Evolutionary conservation across 1,140 invertebrate genomes (phyloP).

Genomic region (Dreissena rostriformis): DNA sequence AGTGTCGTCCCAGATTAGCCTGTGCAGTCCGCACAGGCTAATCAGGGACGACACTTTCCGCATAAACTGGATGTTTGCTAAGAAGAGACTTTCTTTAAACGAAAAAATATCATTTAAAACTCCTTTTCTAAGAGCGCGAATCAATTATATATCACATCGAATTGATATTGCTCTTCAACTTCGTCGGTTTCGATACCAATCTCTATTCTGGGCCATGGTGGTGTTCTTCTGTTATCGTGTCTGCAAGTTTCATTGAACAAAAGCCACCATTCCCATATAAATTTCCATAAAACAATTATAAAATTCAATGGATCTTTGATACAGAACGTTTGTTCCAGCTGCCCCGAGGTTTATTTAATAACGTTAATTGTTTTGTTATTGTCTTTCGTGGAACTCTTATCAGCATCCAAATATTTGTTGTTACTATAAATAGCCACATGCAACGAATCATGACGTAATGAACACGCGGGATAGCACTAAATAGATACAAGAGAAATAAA

Average conservation of each 20-base stretch:
- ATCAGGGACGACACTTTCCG: too few species aligned
- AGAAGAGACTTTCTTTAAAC: too few species aligned
- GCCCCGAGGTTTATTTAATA: conserved; percentile 37
- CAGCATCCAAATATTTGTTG: conserved; percentile 43
- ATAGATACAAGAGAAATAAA: conserved; percentile 51
- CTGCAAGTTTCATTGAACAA: conserved; percentile 41
- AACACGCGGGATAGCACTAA: conserved; percentile 41
- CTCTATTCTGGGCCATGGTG: too few species aligned
- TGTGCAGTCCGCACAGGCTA: too few species aligned
- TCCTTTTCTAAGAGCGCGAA: too few species aligned
- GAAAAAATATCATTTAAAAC: too few species aligned
- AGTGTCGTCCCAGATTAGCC: too few species aligned
- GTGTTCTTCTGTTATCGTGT: too few species aligned
- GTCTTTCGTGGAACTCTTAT: conserved; percentile 34
- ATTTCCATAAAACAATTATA: conserved; percentile 46
- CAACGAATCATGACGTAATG: conserved; percentile 45
- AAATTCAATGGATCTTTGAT: conserved; percentile 54
- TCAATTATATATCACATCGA: too few species aligned
- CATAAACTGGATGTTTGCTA: too few species aligned
- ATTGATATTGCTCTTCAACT: too few species aligned
- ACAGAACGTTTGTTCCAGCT: conserved; percentile 21
- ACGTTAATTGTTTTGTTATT: conserved; percentile 57
- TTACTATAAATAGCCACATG: conserved; percentile 52
- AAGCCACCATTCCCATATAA: conserved; percentile 31
- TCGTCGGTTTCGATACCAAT: too few species aligned